Evolutionary conservation across 1,140 invertebrate species (phyloP).

Genomic region (Anastrepha obliqua): DNA sequence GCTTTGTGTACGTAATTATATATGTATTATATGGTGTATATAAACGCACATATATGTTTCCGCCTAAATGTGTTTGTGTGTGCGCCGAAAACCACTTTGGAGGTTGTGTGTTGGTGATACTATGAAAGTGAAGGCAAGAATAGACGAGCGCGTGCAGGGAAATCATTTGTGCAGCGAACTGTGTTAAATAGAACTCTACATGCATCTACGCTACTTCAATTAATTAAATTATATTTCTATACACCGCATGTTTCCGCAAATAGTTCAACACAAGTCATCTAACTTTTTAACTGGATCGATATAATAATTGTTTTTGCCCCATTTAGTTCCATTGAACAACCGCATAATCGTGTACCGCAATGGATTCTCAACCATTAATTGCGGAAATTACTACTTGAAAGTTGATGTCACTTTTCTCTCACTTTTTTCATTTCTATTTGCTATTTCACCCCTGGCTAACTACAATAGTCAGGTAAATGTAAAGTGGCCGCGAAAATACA

Average conservation of each 20-base stretch:
- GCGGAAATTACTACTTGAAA: slow-evolving; percentile 1
- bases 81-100: too few relatives aligned
- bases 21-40: too few relatives aligned
- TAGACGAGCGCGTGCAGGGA: neutral
- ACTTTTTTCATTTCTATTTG: neutral
- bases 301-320: neutral
- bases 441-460: neutral
- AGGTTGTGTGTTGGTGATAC: too few relatives aligned
- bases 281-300: neutral
- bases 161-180: neutral
- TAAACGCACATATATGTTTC: too few relatives aligned
- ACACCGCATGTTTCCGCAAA: neutral
- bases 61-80: too few relatives aligned
- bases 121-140: too few relatives aligned
- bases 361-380: slow-evolving; percentile 1
- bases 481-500: neutral
- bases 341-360: neutral
- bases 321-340: neutral
- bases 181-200: neutral
- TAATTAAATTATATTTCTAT: neutral
- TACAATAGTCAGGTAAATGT: neutral
- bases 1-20: too few relatives aligned
- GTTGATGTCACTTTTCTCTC: neutral
- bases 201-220: neutral
- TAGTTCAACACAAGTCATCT: neutral